These are phyloP conservation scores for Meganola albula DNA, from an alignment of 2,888 invertebrate genomes.

Conservation along the genomic window DNA sequence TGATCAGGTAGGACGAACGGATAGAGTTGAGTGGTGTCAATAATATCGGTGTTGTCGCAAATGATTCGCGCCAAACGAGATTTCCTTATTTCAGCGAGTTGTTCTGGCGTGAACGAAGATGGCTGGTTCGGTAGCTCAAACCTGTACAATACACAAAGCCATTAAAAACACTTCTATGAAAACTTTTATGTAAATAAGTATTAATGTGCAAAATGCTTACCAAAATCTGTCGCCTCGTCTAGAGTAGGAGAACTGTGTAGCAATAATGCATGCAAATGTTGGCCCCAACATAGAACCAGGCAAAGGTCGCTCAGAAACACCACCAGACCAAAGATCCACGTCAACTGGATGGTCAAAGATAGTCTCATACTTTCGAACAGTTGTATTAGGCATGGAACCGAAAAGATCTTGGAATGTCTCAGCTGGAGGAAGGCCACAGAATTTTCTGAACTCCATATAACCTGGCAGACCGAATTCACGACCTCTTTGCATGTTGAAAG, in stretches of 20 bases:
- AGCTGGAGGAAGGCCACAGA: constrained; percentile 90
- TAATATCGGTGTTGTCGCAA: constrained; percentile 94
- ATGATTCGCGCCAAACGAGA: constrained; percentile 88
- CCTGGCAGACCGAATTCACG: constrained; percentile 94
- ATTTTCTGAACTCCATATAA: constrained; percentile 95
- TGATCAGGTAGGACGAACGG: constrained; percentile 96
- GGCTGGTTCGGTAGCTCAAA: constrained; percentile 95
- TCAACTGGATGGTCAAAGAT: constrained; percentile 94
- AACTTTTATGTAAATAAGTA: too few species aligned
- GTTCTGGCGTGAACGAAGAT: constrained; percentile 92
- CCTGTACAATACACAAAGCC: constrained; percentile 44
- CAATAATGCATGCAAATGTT: constrained; percentile 95
- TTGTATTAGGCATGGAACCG: constrained; percentile 93
- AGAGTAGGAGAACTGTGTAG: constrained; percentile 93
- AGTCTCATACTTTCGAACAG: constrained; percentile 87
- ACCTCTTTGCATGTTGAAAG: constrained; percentile 95
- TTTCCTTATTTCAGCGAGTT: constrained; percentile 89
- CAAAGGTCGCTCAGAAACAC: constrained; percentile 92
- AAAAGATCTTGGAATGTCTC: constrained; percentile 88
- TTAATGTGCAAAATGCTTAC: constrained; percentile 51
- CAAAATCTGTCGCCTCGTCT: constrained; percentile 95
- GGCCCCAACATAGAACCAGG: constrained; percentile 96
- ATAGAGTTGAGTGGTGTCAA: constrained; percentile 93
- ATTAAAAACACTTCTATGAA: background rate
- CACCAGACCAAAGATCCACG: constrained; percentile 96